Conservation (phyloP, 2,888 invertebrate species). For the Euclidia mi region DNA sequence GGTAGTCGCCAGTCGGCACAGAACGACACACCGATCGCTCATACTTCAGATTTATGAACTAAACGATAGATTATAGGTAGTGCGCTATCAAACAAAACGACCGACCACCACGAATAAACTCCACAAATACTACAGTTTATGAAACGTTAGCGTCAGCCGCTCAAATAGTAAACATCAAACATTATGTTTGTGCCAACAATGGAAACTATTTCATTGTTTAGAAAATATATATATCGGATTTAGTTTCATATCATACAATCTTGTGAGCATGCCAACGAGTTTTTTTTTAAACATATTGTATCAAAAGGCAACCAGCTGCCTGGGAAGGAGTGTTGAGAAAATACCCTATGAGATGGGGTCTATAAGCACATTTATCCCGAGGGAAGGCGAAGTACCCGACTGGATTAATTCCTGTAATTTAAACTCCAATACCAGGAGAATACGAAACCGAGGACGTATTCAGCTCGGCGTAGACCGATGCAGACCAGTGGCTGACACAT, state of each 20-base stretch:
- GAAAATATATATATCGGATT: slow-evolving; percentile 14
- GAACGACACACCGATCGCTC: slow-evolving; percentile 51
- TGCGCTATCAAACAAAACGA: slow-evolving; percentile 14
- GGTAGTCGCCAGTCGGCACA: too few relatives aligned
- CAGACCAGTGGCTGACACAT: slow-evolving; percentile 48
- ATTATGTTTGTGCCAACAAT: slow-evolving; percentile 27
- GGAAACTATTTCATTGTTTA: slow-evolving; percentile 30
- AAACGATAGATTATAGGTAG: slow-evolving; percentile 20
- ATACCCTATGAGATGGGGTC: slow-evolving; percentile 58
- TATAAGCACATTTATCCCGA: slow-evolving; percentile 69
- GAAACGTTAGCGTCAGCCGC: slow-evolving; percentile 23
- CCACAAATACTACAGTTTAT: slow-evolving; percentile 26
- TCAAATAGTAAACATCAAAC: slow-evolving; percentile 36
- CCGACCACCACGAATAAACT: slow-evolving; percentile 11
- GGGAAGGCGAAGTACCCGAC: slow-evolving; percentile 69
- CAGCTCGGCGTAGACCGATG: slow-evolving; percentile 50
- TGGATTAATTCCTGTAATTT: slow-evolving; percentile 86
- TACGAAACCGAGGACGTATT: slow-evolving; percentile 76
- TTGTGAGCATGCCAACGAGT: neutral
- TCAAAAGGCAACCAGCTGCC: slow-evolving; percentile 10
- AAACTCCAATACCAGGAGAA: slow-evolving; percentile 83
- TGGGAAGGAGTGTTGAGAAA: slow-evolving; percentile 46
- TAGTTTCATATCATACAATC: slow-evolving; percentile 4
- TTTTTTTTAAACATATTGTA: slow-evolving; percentile 12
- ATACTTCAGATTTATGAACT: slow-evolving; percentile 36